phyloP scores from a whole-genome alignment of 2,888 invertebrate genomes.

The Nephrotoma guestfalica region DNA sequence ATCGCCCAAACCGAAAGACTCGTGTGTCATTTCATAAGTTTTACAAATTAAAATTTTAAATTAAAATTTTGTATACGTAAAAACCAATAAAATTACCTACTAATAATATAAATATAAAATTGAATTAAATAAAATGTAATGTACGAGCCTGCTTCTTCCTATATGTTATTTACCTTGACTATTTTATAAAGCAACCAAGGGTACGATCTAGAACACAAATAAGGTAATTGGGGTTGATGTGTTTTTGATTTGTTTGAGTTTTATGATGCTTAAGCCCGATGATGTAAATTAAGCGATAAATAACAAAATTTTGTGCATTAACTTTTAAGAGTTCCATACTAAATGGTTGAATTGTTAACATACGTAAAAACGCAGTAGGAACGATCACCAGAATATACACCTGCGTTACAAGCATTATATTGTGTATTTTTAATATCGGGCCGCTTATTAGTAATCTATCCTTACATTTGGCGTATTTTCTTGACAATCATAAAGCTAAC shows the following conservation, averaged over 20 bases:
- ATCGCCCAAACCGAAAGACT: slow-evolving; percentile 21
- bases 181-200: neutral
- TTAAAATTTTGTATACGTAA: neutral
- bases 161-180: neutral
- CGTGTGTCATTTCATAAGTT: slow-evolving; percentile 25
- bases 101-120: neutral
- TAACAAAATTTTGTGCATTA: neutral
- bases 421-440: no score
- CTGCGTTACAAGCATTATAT: no score
- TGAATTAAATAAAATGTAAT: neutral
- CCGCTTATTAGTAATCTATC: no score
- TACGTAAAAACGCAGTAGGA: no score
- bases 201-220: neutral
- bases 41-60: neutral
- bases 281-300: neutral
- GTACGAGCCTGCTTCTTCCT: neutral
- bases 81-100: neutral
- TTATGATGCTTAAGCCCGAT: neutral
- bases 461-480: no score
- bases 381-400: no score
- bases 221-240: neutral
- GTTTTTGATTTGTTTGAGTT: neutral
- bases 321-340: neutral
- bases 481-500: no score
- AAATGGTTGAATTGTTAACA: no score